Evolutionary conservation across 2,113 vertebrate species (phyloP).

Genomic region (Recurvirostra avosetta): DNA sequence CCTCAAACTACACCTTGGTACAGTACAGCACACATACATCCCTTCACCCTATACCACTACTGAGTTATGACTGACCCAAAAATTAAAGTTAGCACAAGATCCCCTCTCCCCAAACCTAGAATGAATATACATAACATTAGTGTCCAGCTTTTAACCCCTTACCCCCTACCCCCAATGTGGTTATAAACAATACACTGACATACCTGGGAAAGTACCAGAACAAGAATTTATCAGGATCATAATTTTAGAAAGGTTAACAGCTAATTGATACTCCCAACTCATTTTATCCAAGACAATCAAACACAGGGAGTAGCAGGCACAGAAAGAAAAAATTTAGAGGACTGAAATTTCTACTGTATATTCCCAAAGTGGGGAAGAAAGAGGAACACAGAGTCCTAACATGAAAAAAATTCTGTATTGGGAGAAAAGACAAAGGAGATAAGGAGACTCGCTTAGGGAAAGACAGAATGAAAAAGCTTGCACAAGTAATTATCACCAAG

Average conservation of each 20-base stretch:
- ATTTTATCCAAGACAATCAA: not conserved
- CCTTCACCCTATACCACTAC: not conserved
- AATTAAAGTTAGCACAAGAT: not conserved
- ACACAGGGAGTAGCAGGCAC: not conserved
- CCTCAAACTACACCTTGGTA: not conserved
- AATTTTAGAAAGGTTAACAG: not conserved
- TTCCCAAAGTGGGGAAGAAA: not conserved
- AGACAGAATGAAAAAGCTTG: not conserved
- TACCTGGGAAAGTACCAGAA: not conserved
- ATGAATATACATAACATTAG: not conserved
- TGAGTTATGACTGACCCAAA: not conserved
- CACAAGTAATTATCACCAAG: not conserved
- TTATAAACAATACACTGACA: not conserved
- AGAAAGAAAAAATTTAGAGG: not conserved
- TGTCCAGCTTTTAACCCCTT: not conserved
- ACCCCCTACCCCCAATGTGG: not conserved
- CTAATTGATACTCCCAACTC: not conserved
- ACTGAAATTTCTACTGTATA: not conserved
- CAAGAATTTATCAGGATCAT: not conserved
- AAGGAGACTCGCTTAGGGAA: not conserved
- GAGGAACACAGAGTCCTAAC: not conserved
- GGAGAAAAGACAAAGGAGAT: not conserved
- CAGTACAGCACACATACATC: no score
- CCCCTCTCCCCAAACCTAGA: not conserved
- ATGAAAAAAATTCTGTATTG: not conserved